These are phyloP conservation scores for Megalurothrips usitatus DNA, from an alignment of 2,888 invertebrate species.

Conservation along the genomic window DNA sequence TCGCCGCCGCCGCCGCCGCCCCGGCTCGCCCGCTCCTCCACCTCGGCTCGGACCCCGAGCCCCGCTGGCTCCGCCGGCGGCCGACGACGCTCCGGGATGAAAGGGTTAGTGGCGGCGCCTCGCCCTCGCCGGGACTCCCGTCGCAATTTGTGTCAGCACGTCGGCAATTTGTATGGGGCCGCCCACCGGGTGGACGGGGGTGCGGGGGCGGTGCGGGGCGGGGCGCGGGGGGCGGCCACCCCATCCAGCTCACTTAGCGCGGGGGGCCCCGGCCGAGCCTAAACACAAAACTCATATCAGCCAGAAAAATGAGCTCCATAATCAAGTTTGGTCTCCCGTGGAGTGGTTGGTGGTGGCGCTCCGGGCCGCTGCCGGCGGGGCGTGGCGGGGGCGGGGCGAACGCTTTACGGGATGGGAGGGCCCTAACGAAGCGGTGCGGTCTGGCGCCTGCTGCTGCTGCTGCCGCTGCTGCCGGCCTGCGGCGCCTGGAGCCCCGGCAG, in stretches of 20 bases:
- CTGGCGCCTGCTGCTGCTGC: too few relatives aligned
- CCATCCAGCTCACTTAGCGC: background rate
- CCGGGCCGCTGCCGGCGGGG: background rate
- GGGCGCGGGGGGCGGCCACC: background rate
- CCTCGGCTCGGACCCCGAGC: too few relatives aligned
- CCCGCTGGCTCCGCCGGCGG: too few relatives aligned
- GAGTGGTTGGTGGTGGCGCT: background rate
- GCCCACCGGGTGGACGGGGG: background rate
- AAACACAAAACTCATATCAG: slow-evolving; percentile 14
- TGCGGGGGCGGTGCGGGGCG: background rate
- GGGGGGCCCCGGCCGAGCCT: background rate
- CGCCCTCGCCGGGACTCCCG: background rate
- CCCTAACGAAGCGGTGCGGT: too few relatives aligned
- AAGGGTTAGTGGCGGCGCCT: background rate
- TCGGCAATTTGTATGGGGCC: background rate
- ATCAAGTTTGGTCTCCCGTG: slow-evolving; percentile 2
- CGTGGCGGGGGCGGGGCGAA: too few relatives aligned
- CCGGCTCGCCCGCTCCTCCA: too few relatives aligned
- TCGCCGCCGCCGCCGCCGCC: too few relatives aligned
- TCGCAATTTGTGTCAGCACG: background rate
- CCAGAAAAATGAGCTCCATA: slow-evolving; percentile 8
- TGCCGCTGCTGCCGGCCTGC: too few relatives aligned
- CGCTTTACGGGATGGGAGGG: too few relatives aligned
- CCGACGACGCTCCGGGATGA: background rate
- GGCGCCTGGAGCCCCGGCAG: too few relatives aligned